Base-by-base conservation (phyloP, 2,888 invertebrate species). In the Cerceris rybyensis region DNA sequence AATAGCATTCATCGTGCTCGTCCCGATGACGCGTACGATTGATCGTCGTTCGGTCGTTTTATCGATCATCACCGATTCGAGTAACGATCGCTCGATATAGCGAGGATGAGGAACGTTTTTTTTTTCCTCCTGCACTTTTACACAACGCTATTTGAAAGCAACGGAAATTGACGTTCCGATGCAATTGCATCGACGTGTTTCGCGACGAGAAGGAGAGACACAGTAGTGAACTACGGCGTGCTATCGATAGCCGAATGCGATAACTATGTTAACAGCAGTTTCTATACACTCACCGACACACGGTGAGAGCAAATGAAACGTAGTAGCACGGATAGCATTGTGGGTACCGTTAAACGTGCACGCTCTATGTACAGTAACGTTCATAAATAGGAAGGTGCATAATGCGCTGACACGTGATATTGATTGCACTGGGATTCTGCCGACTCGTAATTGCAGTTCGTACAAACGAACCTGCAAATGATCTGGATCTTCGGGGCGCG, bases 191-290 rank as follows among this genome's bases (percentile, higher is more conserved):
- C 43, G 16, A 11, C 43, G 14, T 11, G 39, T 28, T 41, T 41
- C 59, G n/a, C 59, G 14, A 13, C 11, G 14, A 9, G n/a, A 13
- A 41, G 11, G 14, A 61, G 46, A 61, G 16, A 46, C 9, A 43
- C n/a, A 16, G 39, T 59, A 9, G 41, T 5, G n/a, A 14, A 28
- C 61, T 55, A 67, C 41, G 60, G 49, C 42, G 64, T 43, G 16
- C 58, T 63, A 70, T 79, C 73, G 73, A 77, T 79, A 79, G 42
- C 50, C 64, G 59, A 83, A 65, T 58, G 68, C 83, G 83, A 78
- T 83, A 83, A 83, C 80, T 78, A 55, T 83, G 78, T 78, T 83
- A 83, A 78, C 80, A 64, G 70, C 59, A 49, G 55, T 54, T 59
- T 65, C 42, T 57, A 61, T 58, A 73, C 72, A 70, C 70, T 76